Evolutionary conservation across 2,113 vertebrate genomes (phyloP).

Genomic region (Silurus meridionalis): DNA sequence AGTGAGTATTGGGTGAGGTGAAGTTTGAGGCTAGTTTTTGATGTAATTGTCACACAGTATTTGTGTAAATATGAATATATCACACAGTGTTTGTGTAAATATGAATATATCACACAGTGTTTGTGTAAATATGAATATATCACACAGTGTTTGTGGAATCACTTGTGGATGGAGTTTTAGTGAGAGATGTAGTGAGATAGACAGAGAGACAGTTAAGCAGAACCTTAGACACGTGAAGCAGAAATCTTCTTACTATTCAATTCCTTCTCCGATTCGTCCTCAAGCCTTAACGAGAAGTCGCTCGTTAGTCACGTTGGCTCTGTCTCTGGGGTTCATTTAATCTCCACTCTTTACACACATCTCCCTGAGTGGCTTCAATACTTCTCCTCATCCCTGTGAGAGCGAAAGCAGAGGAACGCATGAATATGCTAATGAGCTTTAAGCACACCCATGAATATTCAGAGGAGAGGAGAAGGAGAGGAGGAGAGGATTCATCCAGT

Average conservation of each 20-base stretch:
- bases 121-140: background rate
- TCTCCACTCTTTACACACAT: background rate
- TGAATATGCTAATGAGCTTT: slow-evolving; percentile 39
- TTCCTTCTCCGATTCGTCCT: background rate
- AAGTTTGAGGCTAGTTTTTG: background rate
- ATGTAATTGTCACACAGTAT: background rate
- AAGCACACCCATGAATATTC: slow-evolving; percentile 23
- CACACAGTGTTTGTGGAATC: background rate
- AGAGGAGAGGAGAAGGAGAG: background rate
- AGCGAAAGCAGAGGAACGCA: background rate
- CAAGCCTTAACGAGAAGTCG: background rate
- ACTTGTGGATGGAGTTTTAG: background rate
- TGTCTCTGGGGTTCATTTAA: background rate
- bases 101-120: background rate
- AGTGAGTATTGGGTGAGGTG: background rate
- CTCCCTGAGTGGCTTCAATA: slow-evolving; percentile 26
- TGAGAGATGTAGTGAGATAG: background rate
- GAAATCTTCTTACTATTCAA: background rate
- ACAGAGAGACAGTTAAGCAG: background rate
- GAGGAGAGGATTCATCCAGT: too few species aligned
- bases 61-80: background rate
- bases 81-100: background rate
- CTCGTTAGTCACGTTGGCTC: background rate
- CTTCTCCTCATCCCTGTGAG: background rate
- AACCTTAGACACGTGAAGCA: background rate